Base-by-base conservation (phyloP, 1,140 invertebrate species). In the Armadillidium nasatum region DNA sequence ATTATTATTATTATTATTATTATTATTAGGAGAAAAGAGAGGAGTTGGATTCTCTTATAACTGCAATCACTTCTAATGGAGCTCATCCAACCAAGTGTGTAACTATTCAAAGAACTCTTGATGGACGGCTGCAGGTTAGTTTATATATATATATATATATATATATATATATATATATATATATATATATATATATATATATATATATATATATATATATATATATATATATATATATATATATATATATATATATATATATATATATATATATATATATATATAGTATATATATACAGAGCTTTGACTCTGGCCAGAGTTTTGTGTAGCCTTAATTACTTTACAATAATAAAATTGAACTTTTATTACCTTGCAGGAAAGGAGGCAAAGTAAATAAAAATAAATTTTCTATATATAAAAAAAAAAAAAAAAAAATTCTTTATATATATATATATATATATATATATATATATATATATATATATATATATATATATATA, bases 1-100 rank as follows among this genome's bases (percentile, higher is more conserved):
- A 44, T 0, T 19, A 21, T 50, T 44, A 60, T 43, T 74, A 71
- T 68, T 74, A 76, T 80, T 79, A 81, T 82, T 23, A 13, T 60
- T n/a, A n/a, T n/a, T n/a, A n/a, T 22, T 50, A 92, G 88, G 95
- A 98, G 86, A 97, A 97, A 85, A 87, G 96, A 78, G 96, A 99
- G 86, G 97, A 99, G 87, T 84, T 99, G 81, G 97, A 99, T 84
- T 96, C 93, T 82, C 87, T 99, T 33, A 99, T 99, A 82, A 96
- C 94, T 21, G 95, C 95, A n/a, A 97, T 99, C 50, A 97, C 96
- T 15, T 98, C 96, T 22, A 97, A 96, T 87, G 97, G 97, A 43
- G 92, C 94, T 33, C 94, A 96, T 86, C 94, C 93, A 0, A 97
- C 94, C 82, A 98, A 98, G 89, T 99, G 97, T 88, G 96, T 99